Evolutionary conservation across 2,797 vertebrate genomes (phyloP).

Genomic region (Tympanoctomys barrerae): DNA sequence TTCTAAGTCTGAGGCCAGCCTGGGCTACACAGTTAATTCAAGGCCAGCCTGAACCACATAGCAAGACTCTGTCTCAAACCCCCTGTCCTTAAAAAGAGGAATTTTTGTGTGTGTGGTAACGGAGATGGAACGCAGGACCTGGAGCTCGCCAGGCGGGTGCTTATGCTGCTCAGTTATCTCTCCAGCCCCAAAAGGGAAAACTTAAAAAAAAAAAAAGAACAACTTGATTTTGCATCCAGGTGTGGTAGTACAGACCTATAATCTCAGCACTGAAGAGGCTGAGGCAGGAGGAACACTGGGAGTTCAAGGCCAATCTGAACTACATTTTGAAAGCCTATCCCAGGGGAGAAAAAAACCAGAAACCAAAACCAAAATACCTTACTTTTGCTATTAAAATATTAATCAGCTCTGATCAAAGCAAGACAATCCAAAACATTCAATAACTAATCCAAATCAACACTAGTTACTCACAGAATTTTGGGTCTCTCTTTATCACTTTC

Average conservation of each 20-base stretch:
- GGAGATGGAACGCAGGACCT: no score
- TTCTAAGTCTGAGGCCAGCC: neutral
- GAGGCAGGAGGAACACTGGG: neutral
- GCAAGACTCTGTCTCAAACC: neutral
- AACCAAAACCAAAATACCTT: neutral
- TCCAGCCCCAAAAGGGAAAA: neutral
- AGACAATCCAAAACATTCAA: conserved; percentile 29
- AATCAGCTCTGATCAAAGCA: conserved; percentile 48
- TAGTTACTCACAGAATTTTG: conserved; percentile 88
- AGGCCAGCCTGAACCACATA: neutral
- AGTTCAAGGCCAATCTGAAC: neutral
- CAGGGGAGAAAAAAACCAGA: neutral
- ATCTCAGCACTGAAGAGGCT: neutral
- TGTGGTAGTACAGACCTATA: neutral
- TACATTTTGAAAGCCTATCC: neutral
- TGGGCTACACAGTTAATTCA: neutral
- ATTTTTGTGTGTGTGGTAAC: no score
- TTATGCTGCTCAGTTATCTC: no score
- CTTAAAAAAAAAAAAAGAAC: neutral
- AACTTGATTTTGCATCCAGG: neutral
- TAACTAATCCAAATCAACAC: conserved; percentile 47
- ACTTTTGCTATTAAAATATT: conserved; percentile 55
- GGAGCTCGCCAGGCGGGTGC: no score
- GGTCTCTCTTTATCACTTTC: conserved; percentile 94
- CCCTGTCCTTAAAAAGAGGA: no score